A percentile compares a stretch with the other conserved stretches of the same genome.
phyloP scores from a whole-genome alignment of 1,140 invertebrate genomes.

The Tachypleus tridentatus region DNA sequence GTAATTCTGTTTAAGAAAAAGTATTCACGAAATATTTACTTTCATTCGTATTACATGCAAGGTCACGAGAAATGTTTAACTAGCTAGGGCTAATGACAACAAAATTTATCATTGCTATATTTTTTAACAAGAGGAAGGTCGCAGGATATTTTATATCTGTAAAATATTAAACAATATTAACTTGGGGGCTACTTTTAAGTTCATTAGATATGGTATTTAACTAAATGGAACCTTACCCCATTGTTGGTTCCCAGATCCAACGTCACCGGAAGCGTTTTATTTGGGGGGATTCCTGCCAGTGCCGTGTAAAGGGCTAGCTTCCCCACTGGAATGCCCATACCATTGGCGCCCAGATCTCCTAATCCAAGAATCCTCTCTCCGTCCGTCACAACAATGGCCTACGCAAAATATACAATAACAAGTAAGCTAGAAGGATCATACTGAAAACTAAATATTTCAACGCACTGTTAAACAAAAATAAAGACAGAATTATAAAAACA shows the following conservation, averaged over 20 bases:
- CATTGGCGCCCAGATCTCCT: constrained; percentile 85
- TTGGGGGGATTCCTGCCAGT: constrained; percentile 81
- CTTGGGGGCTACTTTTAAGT: too few species aligned
- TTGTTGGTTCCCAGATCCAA: constrained; percentile 91
- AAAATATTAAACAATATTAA: too few species aligned
- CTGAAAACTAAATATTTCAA: too few species aligned
- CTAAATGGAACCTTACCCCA: constrained; percentile 35
- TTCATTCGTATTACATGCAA: too few species aligned
- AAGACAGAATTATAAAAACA: too few species aligned
- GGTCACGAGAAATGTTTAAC: neutral
- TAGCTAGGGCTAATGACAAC: neutral
- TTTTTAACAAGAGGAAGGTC: neutral
- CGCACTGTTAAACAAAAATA: too few species aligned
- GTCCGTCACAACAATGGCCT: constrained; percentile 89
- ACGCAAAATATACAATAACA: constrained; percentile 16
- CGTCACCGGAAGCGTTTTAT: constrained; percentile 80
- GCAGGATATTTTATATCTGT: too few species aligned
- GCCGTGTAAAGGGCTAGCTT: constrained; percentile 88
- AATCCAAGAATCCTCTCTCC: constrained; percentile 88
- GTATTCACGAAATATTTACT: too few species aligned
- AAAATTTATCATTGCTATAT: neutral
- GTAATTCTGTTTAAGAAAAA: too few species aligned
- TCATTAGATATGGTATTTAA: too few species aligned
- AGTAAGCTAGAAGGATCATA: too few species aligned
- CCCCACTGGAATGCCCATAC: constrained; percentile 92